Conservation (phyloP, 1,140 invertebrate species). For the Drosophila subpulchrella region DNA sequence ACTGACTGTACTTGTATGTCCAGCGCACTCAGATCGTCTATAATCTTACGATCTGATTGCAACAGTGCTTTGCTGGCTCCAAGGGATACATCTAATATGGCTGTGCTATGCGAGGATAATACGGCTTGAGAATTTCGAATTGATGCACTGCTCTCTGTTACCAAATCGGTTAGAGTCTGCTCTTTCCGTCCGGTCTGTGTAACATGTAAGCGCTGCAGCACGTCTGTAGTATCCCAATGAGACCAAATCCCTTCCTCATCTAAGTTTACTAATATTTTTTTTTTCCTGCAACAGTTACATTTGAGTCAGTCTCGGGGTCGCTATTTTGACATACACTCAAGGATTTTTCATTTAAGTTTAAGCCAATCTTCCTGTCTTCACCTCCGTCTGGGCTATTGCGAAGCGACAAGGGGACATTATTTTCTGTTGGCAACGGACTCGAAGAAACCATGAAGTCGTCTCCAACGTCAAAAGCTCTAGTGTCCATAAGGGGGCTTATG, state of each 20-base stretch:
- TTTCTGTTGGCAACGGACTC: slow-evolving; percentile 64
- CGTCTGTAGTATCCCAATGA: slow-evolving; percentile 89
- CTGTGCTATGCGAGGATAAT: slow-evolving; percentile 35
- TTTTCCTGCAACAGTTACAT: background rate
- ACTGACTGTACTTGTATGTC: slow-evolving; percentile 89
- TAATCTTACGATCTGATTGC: slow-evolving; percentile 49
- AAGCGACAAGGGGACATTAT: slow-evolving; percentile 86
- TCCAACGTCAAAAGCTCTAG: slow-evolving; percentile 55
- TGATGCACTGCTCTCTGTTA: slow-evolving; percentile 35
- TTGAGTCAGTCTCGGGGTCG: background rate
- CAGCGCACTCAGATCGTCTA: slow-evolving; percentile 89
- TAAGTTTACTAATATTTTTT: slow-evolving; percentile 63
- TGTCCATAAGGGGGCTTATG: slow-evolving; percentile 77
- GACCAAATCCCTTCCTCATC: slow-evolving; percentile 88
- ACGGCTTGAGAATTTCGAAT: slow-evolving; percentile 3
- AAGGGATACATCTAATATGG: slow-evolving; percentile 27
- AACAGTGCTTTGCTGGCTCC: background rate
- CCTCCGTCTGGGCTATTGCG: slow-evolving; percentile 92
- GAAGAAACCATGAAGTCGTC: slow-evolving; percentile 74
- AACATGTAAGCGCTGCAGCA: slow-evolving; percentile 71
- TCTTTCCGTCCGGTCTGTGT: slow-evolving; percentile 5
- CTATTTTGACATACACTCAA: slow-evolving; percentile 16
- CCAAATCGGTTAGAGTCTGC: slow-evolving; percentile 22
- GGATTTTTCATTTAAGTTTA: slow-evolving; percentile 54
- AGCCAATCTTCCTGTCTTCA: slow-evolving; percentile 88